Evolutionary conservation across 2,888 invertebrate species (phyloP).

Genomic region (Sclerodermus sp.): DNA sequence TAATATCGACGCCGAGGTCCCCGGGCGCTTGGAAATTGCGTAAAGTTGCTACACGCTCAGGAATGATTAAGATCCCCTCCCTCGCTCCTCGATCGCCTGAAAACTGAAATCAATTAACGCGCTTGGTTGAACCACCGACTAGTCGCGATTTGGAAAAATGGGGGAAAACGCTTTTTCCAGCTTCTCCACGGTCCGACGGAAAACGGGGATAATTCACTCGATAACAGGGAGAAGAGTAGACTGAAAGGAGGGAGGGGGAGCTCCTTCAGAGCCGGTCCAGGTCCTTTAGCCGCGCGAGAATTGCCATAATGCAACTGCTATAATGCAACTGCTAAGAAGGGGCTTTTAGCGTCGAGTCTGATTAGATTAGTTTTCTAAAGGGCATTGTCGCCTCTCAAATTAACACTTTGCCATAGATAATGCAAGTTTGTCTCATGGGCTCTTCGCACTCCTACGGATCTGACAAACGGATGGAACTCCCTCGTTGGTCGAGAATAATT

Average conservation of each 20-base stretch:
- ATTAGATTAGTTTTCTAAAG: constrained; percentile 18
- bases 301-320: too few species aligned
- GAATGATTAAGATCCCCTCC: constrained; percentile 16
- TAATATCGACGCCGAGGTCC: constrained; percentile 29
- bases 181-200: too few species aligned
- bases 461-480: too few species aligned
- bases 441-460: not conserved
- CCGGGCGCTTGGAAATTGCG: too few species aligned
- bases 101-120: not conserved
- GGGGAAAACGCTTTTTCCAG: too few species aligned
- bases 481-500: too few species aligned
- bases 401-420: not conserved
- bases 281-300: too few species aligned
- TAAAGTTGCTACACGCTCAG: constrained; percentile 7
- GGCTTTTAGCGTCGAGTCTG: constrained; percentile 2
- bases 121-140: not conserved
- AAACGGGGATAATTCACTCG: too few species aligned
- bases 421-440: not conserved
- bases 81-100: not conserved
- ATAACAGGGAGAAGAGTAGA: too few species aligned
- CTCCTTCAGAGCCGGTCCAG: too few species aligned
- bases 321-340: not conserved
- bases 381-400: not conserved
- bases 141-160: too few species aligned
- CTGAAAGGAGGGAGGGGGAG: too few species aligned